phyloP scores from a whole-genome alignment of 2,113 vertebrate genomes.

The Anguilla japonica region DNA sequence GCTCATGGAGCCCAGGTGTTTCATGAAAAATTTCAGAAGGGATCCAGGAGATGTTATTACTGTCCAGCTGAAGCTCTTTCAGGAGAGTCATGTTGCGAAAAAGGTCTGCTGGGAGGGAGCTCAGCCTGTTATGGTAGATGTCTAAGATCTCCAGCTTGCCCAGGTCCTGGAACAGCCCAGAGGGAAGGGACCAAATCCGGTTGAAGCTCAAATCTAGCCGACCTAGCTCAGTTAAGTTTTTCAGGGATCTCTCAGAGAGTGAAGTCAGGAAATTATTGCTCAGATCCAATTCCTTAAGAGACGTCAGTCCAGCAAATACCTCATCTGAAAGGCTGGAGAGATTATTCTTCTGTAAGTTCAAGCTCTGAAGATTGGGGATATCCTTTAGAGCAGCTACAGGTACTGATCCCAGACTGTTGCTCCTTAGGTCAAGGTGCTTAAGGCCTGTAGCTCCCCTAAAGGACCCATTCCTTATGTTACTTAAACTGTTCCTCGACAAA shows the following conservation, averaged over 20 bases:
- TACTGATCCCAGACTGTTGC: slow-evolving; percentile 47
- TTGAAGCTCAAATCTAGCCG: slow-evolving; percentile 58
- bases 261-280: slow-evolving; percentile 50
- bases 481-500: slow-evolving; percentile 54
- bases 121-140: slow-evolving; percentile 55
- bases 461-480: slow-evolving; percentile 22
- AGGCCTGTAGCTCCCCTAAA: slow-evolving; percentile 51
- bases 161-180: slow-evolving; percentile 41
- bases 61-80: slow-evolving; percentile 51
- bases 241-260: slow-evolving; percentile 46
- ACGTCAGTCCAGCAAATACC: slow-evolving; percentile 41
- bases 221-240: slow-evolving; percentile 41
- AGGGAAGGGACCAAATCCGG: slow-evolving; percentile 46
- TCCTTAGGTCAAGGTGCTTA: slow-evolving; percentile 54
- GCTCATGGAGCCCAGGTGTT: slow-evolving; percentile 38
- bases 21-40: slow-evolving; percentile 40
- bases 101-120: slow-evolving; percentile 34
- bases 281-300: slow-evolving; percentile 50
- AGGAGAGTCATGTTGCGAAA: slow-evolving; percentile 52
- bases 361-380: slow-evolving; percentile 30
- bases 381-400: slow-evolving; percentile 47
- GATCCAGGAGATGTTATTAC: slow-evolving; percentile 51
- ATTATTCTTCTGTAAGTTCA: slow-evolving; percentile 54
- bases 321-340: slow-evolving; percentile 45
- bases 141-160: slow-evolving; percentile 48